Evolutionary conservation across 1,140 invertebrate species (phyloP), one percentile per base, ranked within the genome.

Genomic region (Heliconius nattereri): DNA sequence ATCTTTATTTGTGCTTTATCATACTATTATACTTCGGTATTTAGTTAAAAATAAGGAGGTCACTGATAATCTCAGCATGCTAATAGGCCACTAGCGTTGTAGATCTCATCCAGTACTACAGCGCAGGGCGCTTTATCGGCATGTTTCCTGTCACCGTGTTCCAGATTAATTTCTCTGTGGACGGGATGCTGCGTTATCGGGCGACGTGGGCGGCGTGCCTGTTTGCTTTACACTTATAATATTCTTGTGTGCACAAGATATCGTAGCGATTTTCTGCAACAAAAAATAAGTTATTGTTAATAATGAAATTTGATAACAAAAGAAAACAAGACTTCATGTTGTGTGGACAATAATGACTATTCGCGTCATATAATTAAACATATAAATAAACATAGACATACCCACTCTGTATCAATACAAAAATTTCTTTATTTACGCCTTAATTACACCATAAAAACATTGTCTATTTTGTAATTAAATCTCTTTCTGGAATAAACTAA

Each of bases 231-330:
- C 85, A 91, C 92, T 91, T 90, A 87, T 89, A 92, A 91, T 91
- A 90, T 90, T 90, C 92, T 92, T 92, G 92, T 92, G 83, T 91
- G 83, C 84, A 92, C 89, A 91, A 90, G 91, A 92, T 92, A 92
- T 90, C 83, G 86, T 87, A 91, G 90, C 87, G 87, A 90, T 93
- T 87, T 85, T 92, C 92, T 94, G 92, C 87, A 94, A 94, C 91
- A 92, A 91, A 85, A 86, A 83, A 90, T 88, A 85, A 84, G 73
- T 72, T 84, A 85, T 86, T 79, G 86, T 91, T 57, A 86, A 35
- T 7, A 35, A 82, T 85, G 77, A 76, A 66, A 84, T 66, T 71
- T 78, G 82, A 86, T 86, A 85, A 87, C 70, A 54, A 29, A 78
- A 5, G 75, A 82, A 83, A 78, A 76, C 79, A 80, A 76, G 76